These are phyloP conservation scores for Ascaphus truei DNA, from an alignment of 2,113 vertebrate genomes.

Conservation along the genomic window DNA sequence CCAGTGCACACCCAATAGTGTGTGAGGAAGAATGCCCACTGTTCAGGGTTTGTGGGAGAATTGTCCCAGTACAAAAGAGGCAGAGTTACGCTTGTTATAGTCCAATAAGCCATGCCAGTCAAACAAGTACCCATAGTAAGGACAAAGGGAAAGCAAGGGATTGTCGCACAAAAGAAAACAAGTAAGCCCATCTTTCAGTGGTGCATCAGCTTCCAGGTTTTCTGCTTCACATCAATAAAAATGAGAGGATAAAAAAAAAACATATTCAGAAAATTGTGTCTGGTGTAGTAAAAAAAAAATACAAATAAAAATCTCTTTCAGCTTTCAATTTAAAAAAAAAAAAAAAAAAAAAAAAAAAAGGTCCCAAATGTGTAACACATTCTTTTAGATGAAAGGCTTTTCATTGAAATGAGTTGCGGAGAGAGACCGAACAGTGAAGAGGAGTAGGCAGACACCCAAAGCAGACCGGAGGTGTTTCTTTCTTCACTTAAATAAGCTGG, in stretches of 20 bases:
- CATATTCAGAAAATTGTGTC: constrained; percentile 58
- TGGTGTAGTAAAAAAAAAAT: constrained; percentile 44
- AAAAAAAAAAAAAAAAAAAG: constrained; percentile 20
- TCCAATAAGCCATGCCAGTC: constrained; percentile 99
- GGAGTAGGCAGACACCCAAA: constrained; percentile 13
- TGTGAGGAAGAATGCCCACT: constrained; percentile 91
- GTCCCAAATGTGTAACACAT: constrained; percentile 31
- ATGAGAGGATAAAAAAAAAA: constrained; percentile 77
- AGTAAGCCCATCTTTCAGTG: constrained; percentile 98
- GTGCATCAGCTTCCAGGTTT: constrained; percentile 92
- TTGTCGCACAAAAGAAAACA: constrained; percentile 98
- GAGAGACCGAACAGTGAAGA: constrained; percentile 8
- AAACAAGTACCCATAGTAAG: constrained; percentile 89
- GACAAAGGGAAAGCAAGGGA: constrained; percentile 91
- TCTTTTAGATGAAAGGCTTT: constrained; percentile 37
- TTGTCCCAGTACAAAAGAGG: constrained; percentile 92
- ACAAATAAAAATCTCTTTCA: constrained; percentile 53
- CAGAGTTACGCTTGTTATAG: constrained; percentile 97
- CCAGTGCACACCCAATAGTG: constrained; percentile 92
- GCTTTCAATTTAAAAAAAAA: constrained; percentile 43
- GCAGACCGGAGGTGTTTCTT: not conserved
- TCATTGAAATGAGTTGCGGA: constrained; percentile 15
- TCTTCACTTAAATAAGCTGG: not conserved
- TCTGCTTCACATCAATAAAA: constrained; percentile 87
- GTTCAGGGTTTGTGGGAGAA: constrained; percentile 96